Conservation (phyloP, 2,888 invertebrate species). For the Venustoraphidia nigricollis region DNA sequence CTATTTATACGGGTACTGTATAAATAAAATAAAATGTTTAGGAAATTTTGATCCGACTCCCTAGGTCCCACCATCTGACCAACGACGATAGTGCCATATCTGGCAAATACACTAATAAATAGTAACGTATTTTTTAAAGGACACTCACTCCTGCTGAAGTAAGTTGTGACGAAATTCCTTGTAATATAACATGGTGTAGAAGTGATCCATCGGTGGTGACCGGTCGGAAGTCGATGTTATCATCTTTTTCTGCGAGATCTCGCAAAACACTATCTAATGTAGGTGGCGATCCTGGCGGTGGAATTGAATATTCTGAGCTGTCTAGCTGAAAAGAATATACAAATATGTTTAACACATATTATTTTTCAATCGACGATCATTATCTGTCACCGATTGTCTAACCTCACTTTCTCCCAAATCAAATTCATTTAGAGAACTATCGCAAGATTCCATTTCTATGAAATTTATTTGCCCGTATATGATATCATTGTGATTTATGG, state of each 20-base stretch:
- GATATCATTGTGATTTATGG: too few relatives aligned
- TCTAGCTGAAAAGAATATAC: slow-evolving; percentile 41
- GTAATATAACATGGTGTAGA: slow-evolving; percentile 62
- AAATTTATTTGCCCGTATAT: too few relatives aligned
- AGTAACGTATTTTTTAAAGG: not conserved
- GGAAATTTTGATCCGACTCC: too few relatives aligned
- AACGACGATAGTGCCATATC: too few relatives aligned
- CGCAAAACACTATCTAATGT: slow-evolving; percentile 70
- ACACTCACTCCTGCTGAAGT: slow-evolving; percentile 63
- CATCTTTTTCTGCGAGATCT: slow-evolving; percentile 51
- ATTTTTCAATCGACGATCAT: not conserved
- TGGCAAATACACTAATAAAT: too few relatives aligned
- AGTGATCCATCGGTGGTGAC: slow-evolving; percentile 45
- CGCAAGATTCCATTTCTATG: slow-evolving; percentile 4
- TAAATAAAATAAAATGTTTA: too few relatives aligned
- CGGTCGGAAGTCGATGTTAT: slow-evolving; percentile 36
- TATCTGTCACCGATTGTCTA: not conserved
- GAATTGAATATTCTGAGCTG: slow-evolving; percentile 67
- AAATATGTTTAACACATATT: not conserved
- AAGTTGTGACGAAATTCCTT: slow-evolving; percentile 80
- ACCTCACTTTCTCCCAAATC: slow-evolving; percentile 6
- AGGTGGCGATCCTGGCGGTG: slow-evolving; percentile 56
- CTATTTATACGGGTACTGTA: too few relatives aligned
- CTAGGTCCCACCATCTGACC: too few relatives aligned
- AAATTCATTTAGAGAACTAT: slow-evolving; percentile 4